Base-by-base conservation (phyloP, 2,888 invertebrate genomes). In the Amblyteles armatorius region DNA sequence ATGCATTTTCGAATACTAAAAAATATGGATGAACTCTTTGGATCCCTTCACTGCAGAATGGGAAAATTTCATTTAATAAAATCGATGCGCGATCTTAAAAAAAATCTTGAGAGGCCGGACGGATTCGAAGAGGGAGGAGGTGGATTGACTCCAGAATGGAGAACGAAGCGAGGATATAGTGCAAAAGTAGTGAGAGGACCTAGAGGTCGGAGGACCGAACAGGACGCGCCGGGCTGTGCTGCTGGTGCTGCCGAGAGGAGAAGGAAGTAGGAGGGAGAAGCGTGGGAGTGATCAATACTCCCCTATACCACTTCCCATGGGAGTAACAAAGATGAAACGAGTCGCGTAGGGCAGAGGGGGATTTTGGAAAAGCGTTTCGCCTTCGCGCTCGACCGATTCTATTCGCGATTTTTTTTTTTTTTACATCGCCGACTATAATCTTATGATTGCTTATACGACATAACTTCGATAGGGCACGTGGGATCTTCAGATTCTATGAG, bases 241-340 rank as follows among this genome's bases (percentile, higher is more conserved):
- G 71, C 68, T 63, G 78, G 77, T 79, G 79, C 82, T 79, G 83
- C 82, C 79, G 73, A 82, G 78, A 84, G 82, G 82, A 86, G 82
- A 55, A 74, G 73, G 40, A 40, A 11, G 11, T 84, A 82, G 89
- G 90, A 91, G 92, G 91, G 90, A 88, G 91, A 89, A 91, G 90
- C 91, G 90, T 91, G 91, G 91, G 90, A 90, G 91, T 93, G 93
- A 93, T 93, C 93, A 93, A 93, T 93, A 93, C 93, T 93, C 91
- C 90, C 89, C 91, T 90, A 91, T 89, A 89, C 90, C 88, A 88
- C 89, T 89, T 90, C 89, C 91, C 90, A 84, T 88, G 88, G 86
- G 90, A 91, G 90, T 89, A 91, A 91, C 91, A 88, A 90, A 91
- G 92, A 91, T 86, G 88, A 88, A 89, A 76, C 87, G 88, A 87